A percentile compares a stretch with the other conserved stretches of the same genome.
Evolutionary conservation across 2,888 invertebrate species (phyloP).

Genomic region (Melikaiella ostensackeni): DNA sequence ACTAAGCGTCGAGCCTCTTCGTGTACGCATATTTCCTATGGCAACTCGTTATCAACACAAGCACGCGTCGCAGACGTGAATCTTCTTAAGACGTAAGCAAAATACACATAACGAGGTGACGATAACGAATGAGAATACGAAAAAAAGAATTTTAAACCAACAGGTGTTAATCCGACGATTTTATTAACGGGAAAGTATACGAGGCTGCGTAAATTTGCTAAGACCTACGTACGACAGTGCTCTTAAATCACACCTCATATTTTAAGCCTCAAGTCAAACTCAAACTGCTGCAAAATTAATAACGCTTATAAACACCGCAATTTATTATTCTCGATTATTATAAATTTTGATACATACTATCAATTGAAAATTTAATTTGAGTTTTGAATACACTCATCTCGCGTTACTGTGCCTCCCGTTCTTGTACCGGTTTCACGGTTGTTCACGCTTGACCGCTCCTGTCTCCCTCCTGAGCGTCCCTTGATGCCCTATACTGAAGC

Average conservation of each 20-base stretch:
- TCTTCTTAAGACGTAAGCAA: constrained; percentile 39
- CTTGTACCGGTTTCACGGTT: too few species aligned
- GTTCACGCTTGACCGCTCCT: too few species aligned
- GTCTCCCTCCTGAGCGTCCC: too few species aligned
- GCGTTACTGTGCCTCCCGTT: too few species aligned
- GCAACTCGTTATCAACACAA: constrained; percentile 38
- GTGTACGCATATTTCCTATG: constrained; percentile 19
- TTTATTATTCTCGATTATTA: not conserved
- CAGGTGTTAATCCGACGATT: constrained; percentile 33
- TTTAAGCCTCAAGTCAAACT: not conserved
- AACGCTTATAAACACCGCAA: not conserved
- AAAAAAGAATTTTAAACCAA: constrained; percentile 37
- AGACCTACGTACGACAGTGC: not conserved
- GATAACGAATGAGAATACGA: constrained; percentile 37
- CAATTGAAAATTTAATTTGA: too few species aligned
- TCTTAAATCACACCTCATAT: constrained; percentile 3
- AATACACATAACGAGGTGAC: constrained; percentile 36
- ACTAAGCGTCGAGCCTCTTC: constrained; percentile 46
- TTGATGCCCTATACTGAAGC: too few species aligned
- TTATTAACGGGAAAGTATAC: constrained; percentile 27
- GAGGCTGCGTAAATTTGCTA: constrained; percentile 12
- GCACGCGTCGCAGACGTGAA: constrained; percentile 34
- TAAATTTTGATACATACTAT: too few species aligned
- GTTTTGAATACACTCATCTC: too few species aligned
- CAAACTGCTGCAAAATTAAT: not conserved